phyloP scores from a whole-genome alignment of 2,888 invertebrate species.

The Macaria liturata region DNA sequence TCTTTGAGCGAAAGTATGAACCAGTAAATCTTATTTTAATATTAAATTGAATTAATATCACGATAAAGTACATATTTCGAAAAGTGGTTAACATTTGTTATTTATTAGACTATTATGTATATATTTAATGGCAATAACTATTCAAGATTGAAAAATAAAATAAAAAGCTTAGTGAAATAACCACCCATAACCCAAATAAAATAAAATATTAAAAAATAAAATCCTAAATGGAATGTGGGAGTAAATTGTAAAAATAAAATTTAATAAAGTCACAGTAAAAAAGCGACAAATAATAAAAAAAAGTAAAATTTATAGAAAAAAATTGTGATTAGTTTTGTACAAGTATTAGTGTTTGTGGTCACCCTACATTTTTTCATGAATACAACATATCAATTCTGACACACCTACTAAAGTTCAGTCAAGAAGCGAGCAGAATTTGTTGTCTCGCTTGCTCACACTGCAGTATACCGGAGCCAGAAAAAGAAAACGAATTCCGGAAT shows the following conservation, averaged over 20 bases:
- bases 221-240: conserved; percentile 28
- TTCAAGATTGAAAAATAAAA: conserved; percentile 11
- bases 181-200: conserved; percentile 21
- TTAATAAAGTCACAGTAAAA: conserved; percentile 11
- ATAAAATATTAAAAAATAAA: conserved; percentile 14
- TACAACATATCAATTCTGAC: too few relatives aligned
- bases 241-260: conserved; percentile 19
- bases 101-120: conserved; percentile 6
- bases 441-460: too few relatives aligned
- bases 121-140: conserved; percentile 12
- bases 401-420: too few relatives aligned
- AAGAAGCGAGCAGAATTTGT: too few relatives aligned
- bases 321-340: conserved; percentile 12
- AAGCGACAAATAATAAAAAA: conserved; percentile 9
- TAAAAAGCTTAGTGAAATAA: conserved; percentile 13
- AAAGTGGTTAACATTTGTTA: conserved; percentile 38
- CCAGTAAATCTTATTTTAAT: not conserved
- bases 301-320: not conserved
- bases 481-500: too few relatives aligned
- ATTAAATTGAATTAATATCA: conserved; percentile 10
- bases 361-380: not conserved
- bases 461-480: too few relatives aligned
- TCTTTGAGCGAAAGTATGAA: too few relatives aligned
- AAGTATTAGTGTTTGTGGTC: not conserved
- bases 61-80: conserved; percentile 30